Evolutionary conservation across 2,797 vertebrate species (phyloP).

Genomic region (Acropternis orthonyx): DNA sequence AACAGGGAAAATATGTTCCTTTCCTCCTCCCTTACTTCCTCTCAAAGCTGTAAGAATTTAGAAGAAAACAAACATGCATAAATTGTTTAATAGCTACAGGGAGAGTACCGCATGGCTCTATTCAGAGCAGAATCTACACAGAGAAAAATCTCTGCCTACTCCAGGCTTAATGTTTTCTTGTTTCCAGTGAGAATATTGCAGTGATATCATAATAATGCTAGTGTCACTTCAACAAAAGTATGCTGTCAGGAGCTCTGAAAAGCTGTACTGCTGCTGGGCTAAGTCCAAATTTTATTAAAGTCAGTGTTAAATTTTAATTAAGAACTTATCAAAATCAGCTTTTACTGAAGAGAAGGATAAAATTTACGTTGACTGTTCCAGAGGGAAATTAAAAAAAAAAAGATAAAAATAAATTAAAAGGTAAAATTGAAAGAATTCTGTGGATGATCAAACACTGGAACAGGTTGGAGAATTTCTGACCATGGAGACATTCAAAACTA

Average conservation of each 20-base stretch:
- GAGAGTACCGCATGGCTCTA: not conserved
- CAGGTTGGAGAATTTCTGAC: not conserved
- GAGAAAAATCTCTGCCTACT: not conserved
- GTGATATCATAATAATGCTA: not conserved
- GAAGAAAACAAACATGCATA: not conserved
- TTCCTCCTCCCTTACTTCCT: not conserved
- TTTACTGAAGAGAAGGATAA: not conserved
- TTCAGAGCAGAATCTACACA: not conserved
- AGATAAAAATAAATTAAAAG: not conserved
- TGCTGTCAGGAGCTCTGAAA: not conserved
- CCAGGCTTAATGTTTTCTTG: not conserved
- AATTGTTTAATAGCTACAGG: not conserved
- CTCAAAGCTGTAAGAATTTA: not conserved
- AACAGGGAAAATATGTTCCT: not conserved
- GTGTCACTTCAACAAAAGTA: not conserved
- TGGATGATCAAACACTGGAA: not conserved
- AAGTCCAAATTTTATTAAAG: not conserved
- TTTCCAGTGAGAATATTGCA: not conserved
- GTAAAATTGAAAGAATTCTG: not conserved
- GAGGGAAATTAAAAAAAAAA: not conserved
- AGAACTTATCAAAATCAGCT: not conserved
- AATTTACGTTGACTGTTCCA: not conserved
- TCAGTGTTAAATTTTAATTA: not conserved
- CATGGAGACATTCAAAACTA: not conserved
- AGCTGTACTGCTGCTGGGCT: not conserved